Evolutionary conservation across 1,140 invertebrate species (phyloP), one percentile per base, ranked within the genome.

Genomic region (Sinonovacula constricta): DNA sequence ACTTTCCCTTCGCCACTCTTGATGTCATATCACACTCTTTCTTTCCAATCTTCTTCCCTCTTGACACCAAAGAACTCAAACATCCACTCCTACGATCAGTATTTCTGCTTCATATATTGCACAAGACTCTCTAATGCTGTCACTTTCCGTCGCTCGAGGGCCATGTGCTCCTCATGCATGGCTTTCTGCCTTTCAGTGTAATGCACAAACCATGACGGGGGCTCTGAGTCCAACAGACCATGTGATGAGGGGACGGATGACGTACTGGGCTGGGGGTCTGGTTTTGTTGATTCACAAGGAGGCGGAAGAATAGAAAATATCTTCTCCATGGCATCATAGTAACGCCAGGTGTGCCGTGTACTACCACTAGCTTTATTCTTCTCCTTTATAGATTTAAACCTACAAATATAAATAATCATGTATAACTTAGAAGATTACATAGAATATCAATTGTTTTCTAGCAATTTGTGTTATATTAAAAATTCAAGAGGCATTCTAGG

Each of bases 161-260:
- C 30, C 60, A 63, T 63, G 2, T 22, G 2, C n/a, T 63, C 60
- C 22, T 63, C 60, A 34, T 63, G 60, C 60, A 63, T 63, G 10
- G 31, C 22, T 26, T 36, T 28, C 33, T 63, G 63, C 24, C 36
- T 49, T 34, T 14, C 3, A 26, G 39, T 3, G 28, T 66, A 45
- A 26, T 26, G 39, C 36, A 45, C 63, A 66, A 66, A 66, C 63
- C 63, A 66, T 39, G 39, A 39, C 15, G 63, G 63, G 10, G 36
- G 63, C 36, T 66, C 63, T 3, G 24, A 1, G 26, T 66, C 63
- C 1, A 66, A 36, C 24, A 30, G 28, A n/a, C 34, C 39, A 49
- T 24, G 63, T 24, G 24, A 45, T 2, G 63, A 66, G 22, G 63
- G 3, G 2, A 34, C 10, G 7, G 24, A 14, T 45, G 22, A 34